Evolutionary conservation across 2,797 vertebrate species (phyloP).

Genomic region (Eurystomus glaucurus): DNA sequence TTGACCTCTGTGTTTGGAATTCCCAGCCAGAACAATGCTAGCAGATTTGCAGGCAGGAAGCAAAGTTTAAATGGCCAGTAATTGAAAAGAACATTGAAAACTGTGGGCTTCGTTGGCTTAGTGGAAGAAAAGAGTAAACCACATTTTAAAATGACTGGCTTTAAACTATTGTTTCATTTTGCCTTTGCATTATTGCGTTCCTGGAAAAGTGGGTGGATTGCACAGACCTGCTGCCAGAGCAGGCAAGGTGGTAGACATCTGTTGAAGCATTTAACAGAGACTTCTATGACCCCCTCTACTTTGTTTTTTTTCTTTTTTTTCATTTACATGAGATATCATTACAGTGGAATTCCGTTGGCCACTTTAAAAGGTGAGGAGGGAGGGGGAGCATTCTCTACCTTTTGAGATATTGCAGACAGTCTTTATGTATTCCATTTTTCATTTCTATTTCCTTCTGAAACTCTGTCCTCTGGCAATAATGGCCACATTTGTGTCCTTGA

Average conservation of each 20-base stretch:
- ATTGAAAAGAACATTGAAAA: neutral
- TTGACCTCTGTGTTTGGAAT: neutral
- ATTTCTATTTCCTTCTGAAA: neutral
- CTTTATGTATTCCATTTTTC: neutral
- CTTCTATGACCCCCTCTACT: neutral
- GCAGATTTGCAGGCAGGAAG: neutral
- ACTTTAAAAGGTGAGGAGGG: neutral
- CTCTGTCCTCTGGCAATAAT: neutral
- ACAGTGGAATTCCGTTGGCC: neutral
- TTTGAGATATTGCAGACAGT: neutral
- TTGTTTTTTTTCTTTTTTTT: too few species aligned
- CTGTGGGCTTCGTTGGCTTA: neutral
- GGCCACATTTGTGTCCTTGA: neutral
- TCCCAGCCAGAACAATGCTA: neutral
- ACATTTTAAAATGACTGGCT: accelerated
- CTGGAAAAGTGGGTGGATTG: neutral
- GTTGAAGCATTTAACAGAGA: neutral
- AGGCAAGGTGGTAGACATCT: neutral
- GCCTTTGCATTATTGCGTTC: neutral
- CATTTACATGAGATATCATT: accelerated
- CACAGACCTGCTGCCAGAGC: neutral
- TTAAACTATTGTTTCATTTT: neutral
- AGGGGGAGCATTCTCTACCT: neutral
- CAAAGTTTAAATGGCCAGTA: too few species aligned
- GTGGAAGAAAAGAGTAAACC: neutral